These are phyloP conservation scores for Antheraea assamensis DNA, from an alignment of 2,888 invertebrate species.

Conservation along the genomic window DNA sequence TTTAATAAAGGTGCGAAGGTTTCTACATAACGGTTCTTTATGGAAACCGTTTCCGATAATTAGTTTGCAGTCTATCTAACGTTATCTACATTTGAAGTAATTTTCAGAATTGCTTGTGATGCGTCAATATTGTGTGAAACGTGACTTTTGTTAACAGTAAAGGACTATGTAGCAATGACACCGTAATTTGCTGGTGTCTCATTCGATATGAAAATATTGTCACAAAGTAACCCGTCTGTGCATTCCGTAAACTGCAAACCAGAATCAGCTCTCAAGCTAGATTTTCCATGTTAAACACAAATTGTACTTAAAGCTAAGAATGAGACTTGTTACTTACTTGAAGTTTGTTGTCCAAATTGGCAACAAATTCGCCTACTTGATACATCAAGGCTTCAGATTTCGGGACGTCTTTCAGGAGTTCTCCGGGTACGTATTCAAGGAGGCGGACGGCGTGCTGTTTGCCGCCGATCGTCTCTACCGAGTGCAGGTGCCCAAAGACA, in stretches of 20 bases:
- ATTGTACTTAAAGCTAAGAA: neutral
- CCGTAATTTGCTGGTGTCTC: neutral
- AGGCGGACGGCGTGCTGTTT: constrained; percentile 87
- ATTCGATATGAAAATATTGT: neutral
- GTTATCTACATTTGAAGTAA: neutral
- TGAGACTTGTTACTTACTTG: constrained; percentile 71
- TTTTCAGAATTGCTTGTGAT: neutral
- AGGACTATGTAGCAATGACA: neutral
- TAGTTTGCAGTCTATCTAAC: neutral
- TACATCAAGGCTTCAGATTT: constrained; percentile 84
- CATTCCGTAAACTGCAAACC: neutral
- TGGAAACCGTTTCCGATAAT: neutral
- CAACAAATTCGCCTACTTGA: constrained; percentile 88
- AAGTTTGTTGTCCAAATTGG: constrained; percentile 85
- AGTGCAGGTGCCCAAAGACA: constrained; percentile 84
- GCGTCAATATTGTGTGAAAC: neutral
- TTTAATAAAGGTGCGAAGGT: neutral
- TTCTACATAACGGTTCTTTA: neutral
- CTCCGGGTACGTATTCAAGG: constrained; percentile 89
- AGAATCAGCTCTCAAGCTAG: neutral
- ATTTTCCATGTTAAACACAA: neutral
- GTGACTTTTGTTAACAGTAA: neutral
- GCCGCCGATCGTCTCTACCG: constrained; percentile 74
- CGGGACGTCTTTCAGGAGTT: constrained; percentile 84
- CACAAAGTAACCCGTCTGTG: neutral